These are phyloP conservation scores for Cirrhinus mrigala DNA, from an alignment of 2,797 vertebrate species.

Conservation along the genomic window DNA sequence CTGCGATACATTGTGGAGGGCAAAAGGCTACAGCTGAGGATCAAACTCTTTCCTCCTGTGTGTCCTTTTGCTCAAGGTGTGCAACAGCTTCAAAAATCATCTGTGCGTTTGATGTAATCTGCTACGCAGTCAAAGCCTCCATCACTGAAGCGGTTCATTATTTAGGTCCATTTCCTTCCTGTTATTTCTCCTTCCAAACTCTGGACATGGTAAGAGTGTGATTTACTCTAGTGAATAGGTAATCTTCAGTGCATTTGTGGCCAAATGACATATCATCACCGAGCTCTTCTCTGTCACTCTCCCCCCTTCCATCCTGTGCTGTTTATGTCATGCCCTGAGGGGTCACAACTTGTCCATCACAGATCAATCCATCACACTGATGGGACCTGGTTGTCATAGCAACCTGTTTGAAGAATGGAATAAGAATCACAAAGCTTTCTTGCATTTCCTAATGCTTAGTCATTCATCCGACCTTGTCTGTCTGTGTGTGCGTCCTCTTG, in stretches of 20 bases:
- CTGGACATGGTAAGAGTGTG: not conserved
- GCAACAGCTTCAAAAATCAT: not conserved
- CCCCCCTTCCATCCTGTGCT: conserved; percentile 40
- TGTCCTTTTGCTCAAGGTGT: not conserved
- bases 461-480: not conserved
- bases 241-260: not conserved
- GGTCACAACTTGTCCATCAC: conserved; percentile 60
- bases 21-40: conserved; percentile 15
- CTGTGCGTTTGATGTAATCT: not conserved
- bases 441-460: conserved; percentile 27
- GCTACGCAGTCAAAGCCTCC: not conserved
- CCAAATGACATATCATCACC: conserved; percentile 31
- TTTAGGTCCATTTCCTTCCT: conserved; percentile 9
- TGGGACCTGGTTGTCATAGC: conserved; percentile 54
- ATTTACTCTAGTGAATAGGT: conserved; percentile 27
- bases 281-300: conserved; percentile 19
- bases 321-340: conserved; percentile 50
- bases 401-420: conserved; percentile 45
- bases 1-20: not conserved
- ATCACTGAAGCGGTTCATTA: conserved; percentile 8
- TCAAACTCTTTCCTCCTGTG: not conserved
- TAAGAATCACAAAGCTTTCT: conserved; percentile 26
- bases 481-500: not conserved
- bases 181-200: not conserved
- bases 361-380: conserved; percentile 56